Evolutionary conservation across 2,888 invertebrate species (phyloP), one percentile per base, ranked within the genome.

Genomic region (Eupithecia insigniata): DNA sequence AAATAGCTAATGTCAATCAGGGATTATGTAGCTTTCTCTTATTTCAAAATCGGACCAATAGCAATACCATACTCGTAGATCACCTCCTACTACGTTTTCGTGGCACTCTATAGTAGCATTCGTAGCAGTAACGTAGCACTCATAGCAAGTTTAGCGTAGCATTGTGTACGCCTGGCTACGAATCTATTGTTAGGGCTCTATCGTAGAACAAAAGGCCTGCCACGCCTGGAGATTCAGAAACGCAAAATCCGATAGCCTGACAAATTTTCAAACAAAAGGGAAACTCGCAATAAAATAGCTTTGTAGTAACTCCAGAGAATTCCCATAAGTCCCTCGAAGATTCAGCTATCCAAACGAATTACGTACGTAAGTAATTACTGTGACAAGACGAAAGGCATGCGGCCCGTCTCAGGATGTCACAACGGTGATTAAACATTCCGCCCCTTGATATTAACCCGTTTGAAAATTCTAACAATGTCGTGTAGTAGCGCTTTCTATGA

Each of bases 341-440:
- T 74, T 71, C 71, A 74, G 74, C 71, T 69, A 74, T 74, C 71
- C 69, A 72, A 69, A 74, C 69, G 71, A 74, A 74, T 74, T 69
- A 72, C 74, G 69, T 74, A 71, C 69, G 74, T 74, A 71, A 71
- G 74, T 74, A 70, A 74, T 74, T 72, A 74, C 74, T 71, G 65
- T 69, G 70, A 75, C 77, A 75, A 73, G 79, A 77, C 79, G 78
- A 77, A 80, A 80, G 76, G 76, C 80, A 81, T 71, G 82, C 75
- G 78, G 62, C 79, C 81, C 83, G 83, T 83, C 83, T 82, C 80
- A 70, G 87, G 84, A 87, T 88, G 89, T 89, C 89, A 87, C 84
- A 86, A 85, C 87, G 86, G 88, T 92, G 90, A 92, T 92, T 90
- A 91, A 89, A 91, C 90, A 92, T 91, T 91, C 91, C 90, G 83